Percentiles rank a stretch among this genome's conserved stretches.
phyloP scores from a whole-genome alignment of 2,797 vertebrate species.

The Apodemus agrarius region DNA sequence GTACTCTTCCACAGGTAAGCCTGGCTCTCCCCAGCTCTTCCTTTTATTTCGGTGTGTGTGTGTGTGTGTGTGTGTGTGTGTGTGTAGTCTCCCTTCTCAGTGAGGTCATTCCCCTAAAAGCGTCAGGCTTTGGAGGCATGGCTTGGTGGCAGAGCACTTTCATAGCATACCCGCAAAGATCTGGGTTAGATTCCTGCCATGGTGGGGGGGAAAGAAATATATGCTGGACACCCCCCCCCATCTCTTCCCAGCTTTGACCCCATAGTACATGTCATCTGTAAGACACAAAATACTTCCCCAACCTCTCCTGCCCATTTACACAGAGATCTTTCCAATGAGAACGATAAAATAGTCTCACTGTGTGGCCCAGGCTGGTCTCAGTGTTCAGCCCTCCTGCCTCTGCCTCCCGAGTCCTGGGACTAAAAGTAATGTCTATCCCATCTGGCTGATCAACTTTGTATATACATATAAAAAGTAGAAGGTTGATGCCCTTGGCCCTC shows the following conservation, averaged over 20 bases:
- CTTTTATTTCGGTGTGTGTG: too few species aligned
- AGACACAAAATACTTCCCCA: not conserved
- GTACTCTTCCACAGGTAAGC: not conserved
- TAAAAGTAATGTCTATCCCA: not conserved
- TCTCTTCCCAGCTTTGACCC: not conserved
- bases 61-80: not conserved
- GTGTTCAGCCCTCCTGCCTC: not conserved
- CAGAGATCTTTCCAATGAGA: not conserved
- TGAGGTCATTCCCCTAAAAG: not conserved
- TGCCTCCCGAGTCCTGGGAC: not conserved
- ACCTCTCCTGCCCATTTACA: not conserved
- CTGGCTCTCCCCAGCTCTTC: not conserved
- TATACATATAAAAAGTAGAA: not conserved
- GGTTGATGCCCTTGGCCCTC: too few species aligned
- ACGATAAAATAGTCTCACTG: not conserved
- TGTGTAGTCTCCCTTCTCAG: not conserved
- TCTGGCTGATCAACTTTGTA: not conserved
- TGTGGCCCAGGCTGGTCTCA: not conserved
- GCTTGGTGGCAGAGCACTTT: not conserved
- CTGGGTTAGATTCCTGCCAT: too few species aligned
- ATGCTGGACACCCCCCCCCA: not conserved
- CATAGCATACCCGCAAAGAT: not conserved
- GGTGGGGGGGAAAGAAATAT: not conserved
- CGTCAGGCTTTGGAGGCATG: not conserved
- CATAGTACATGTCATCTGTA: not conserved